These are phyloP conservation scores for Macroglossus sobrinus DNA, from an alignment of 2,113 vertebrate genomes.

Conservation along the genomic window DNA sequence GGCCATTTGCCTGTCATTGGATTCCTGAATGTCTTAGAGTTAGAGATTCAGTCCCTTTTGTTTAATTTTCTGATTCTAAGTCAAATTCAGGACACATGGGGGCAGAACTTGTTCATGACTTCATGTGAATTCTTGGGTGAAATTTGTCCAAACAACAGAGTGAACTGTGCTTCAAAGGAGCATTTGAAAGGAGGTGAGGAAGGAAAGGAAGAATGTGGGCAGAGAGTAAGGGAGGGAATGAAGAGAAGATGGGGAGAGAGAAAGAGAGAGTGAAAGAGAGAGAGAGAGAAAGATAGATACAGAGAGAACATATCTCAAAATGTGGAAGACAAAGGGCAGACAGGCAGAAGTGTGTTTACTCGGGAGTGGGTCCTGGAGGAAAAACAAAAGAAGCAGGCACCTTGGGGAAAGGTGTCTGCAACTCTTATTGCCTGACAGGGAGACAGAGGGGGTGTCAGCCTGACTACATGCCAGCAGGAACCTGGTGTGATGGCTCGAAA, in stretches of 20 bases:
- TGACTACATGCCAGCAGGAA: neutral
- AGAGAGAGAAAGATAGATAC: neutral
- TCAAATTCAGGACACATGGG: neutral
- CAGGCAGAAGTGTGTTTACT: neutral
- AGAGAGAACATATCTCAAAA: neutral
- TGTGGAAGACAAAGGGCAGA: neutral
- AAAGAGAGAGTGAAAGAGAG: neutral
- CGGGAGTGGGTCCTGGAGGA: neutral
- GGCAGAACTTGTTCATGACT: neutral
- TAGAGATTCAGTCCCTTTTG: neutral
- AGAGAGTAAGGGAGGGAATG: too few species aligned
- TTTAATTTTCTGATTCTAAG: neutral
- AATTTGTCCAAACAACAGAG: neutral
- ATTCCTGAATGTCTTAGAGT: neutral
- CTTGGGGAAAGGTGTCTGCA: neutral
- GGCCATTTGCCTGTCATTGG: neutral
- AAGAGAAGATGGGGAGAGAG: neutral
- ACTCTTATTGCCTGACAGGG: neutral
- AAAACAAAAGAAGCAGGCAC: neutral
- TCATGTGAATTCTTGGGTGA: neutral
- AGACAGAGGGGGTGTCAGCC: neutral
- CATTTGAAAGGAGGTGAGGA: neutral
- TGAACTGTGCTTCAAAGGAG: neutral
- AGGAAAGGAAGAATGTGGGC: neutral
- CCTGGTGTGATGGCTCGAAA: neutral